Conservation (phyloP, 1,140 invertebrate species). For the Glossosoma conforme region DNA sequence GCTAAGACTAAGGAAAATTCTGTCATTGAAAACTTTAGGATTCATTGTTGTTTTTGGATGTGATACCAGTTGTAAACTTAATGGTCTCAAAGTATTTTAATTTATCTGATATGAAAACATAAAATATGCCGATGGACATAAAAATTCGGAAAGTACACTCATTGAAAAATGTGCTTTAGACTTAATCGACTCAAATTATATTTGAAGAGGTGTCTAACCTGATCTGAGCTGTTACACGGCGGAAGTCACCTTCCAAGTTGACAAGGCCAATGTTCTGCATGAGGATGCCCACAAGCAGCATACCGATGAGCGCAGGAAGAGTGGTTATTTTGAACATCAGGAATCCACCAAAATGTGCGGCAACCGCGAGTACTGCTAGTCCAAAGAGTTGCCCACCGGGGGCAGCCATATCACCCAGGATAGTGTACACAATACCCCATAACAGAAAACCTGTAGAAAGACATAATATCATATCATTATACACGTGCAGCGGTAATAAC, state of each 20-base stretch:
- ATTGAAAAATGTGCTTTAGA: too few relatives aligned
- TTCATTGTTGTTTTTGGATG: too few relatives aligned
- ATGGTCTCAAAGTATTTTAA: too few relatives aligned
- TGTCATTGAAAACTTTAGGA: too few relatives aligned
- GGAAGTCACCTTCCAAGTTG: constrained; percentile 61
- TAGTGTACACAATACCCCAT: constrained; percentile 69
- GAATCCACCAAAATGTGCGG: constrained; percentile 78
- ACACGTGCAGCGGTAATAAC: too few relatives aligned
- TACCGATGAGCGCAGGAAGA: constrained; percentile 81
- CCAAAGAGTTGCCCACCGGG: constrained; percentile 74
- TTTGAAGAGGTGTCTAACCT: constrained; percentile 36
- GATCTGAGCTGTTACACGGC: constrained; percentile 60
- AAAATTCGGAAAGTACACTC: too few relatives aligned
- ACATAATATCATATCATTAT: too few relatives aligned
- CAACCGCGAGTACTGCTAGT: constrained; percentile 68
- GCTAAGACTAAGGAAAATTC: too few relatives aligned
- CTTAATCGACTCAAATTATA: too few relatives aligned
- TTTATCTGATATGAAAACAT: too few relatives aligned
- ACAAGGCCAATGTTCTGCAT: constrained; percentile 72
- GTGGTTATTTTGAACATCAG: constrained; percentile 64
- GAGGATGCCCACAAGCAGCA: constrained; percentile 77
- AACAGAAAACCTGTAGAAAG: constrained; percentile 57
- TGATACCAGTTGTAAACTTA: too few relatives aligned
- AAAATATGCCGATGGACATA: too few relatives aligned
- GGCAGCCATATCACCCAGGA: constrained; percentile 67